phyloP scores from a whole-genome alignment of 2,113 vertebrate species.

The Bujurquina vittata region DNA sequence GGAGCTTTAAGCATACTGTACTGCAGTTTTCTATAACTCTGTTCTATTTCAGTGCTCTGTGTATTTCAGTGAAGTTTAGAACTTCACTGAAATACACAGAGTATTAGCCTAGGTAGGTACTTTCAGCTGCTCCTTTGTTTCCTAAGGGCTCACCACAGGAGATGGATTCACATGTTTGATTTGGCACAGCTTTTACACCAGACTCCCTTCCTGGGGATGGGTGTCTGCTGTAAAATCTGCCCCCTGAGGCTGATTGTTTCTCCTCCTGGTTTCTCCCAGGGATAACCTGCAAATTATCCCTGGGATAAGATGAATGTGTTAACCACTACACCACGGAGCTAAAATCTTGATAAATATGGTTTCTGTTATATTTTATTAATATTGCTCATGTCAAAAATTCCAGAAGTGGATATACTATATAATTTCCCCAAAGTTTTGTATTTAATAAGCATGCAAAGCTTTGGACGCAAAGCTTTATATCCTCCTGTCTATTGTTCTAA shows the following conservation, averaged over 20 bases:
- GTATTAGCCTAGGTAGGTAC: not conserved
- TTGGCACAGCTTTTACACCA: not conserved
- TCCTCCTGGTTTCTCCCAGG: not conserved
- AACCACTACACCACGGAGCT: not conserved
- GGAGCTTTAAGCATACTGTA: too few species aligned
- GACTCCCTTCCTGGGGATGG: not conserved
- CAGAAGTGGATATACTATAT: not conserved
- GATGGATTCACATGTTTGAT: not conserved
- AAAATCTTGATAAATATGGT: not conserved
- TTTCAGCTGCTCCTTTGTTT: not conserved
- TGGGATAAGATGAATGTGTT: not conserved
- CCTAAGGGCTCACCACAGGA: not conserved
- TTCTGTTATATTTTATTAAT: not conserved
- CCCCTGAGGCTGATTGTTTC: not conserved
- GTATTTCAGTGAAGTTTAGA: too few species aligned
- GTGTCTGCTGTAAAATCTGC: not conserved
- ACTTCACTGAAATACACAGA: not conserved
- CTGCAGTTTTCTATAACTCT: not conserved
- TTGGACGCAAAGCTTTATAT: not conserved
- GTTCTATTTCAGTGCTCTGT: not conserved
- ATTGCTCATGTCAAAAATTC: not conserved
- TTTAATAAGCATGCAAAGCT: not conserved
- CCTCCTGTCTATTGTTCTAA: not conserved
- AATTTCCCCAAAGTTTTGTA: not conserved
- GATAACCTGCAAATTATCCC: not conserved